Evolutionary conservation across 2,797 vertebrate genomes (phyloP).

Genomic region (Gila robusta): DNA sequence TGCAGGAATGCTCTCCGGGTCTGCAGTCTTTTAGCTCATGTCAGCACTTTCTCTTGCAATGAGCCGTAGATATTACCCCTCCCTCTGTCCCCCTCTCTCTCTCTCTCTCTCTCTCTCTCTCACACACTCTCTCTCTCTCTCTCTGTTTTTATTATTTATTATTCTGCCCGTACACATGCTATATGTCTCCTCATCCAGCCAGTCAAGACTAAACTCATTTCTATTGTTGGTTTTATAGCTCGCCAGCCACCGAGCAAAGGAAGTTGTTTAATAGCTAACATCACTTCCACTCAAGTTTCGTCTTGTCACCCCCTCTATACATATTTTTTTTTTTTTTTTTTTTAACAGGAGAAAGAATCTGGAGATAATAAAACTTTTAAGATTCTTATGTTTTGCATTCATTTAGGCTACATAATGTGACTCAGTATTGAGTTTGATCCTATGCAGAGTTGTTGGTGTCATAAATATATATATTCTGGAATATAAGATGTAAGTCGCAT

Average conservation of each 20-base stretch:
- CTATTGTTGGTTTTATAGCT: conserved; percentile 62
- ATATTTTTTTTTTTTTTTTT: background rate
- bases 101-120: conserved; percentile 31
- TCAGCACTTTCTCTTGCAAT: conserved; percentile 69
- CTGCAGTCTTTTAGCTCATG: conserved; percentile 62
- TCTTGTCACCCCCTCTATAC: conserved; percentile 6
- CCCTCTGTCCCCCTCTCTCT: conserved; percentile 30
- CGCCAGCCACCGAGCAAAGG: conserved; percentile 33
- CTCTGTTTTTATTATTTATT: conserved; percentile 60
- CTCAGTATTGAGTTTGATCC: background rate
- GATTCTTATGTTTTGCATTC: background rate
- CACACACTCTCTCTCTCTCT: conserved; percentile 32
- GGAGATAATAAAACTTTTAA: background rate
- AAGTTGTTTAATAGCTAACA: conserved; percentile 53
- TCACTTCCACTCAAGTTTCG: conserved; percentile 41
- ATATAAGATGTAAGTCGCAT: background rate
- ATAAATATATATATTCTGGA: background rate
- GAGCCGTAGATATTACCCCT: conserved; percentile 63
- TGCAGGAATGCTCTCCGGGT: conserved; percentile 58
- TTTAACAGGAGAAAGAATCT: background rate
- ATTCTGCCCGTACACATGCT: conserved; percentile 55
- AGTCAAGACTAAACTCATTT: conserved; percentile 58
- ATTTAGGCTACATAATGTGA: background rate
- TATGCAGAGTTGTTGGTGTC: background rate
- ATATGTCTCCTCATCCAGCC: conserved; percentile 50